phyloP scores from a whole-genome alignment of 2,797 vertebrate species.

The Cirrhinus molitorella region DNA sequence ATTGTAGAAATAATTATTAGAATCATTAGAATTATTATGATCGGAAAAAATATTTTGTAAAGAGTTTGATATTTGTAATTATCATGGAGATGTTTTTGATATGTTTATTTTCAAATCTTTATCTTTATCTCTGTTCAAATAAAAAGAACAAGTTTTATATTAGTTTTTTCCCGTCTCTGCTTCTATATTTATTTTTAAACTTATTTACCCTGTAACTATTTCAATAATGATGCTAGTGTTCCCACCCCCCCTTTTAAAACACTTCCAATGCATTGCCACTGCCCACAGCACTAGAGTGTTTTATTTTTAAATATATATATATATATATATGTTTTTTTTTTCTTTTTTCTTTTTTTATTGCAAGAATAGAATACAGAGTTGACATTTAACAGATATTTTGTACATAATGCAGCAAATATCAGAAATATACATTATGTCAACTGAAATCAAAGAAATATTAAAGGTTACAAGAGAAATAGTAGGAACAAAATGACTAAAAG shows the following conservation, averaged over 20 bases:
- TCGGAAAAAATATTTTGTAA: neutral
- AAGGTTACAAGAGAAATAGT: too few species aligned
- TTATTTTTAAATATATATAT: too few species aligned
- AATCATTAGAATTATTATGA: slow-evolving; percentile 7
- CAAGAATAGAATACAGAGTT: too few species aligned
- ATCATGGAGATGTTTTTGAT: neutral
- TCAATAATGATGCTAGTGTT: neutral
- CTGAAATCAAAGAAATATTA: too few species aligned
- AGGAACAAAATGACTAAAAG: too few species aligned
- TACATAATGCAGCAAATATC: too few species aligned
- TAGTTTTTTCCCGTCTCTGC: neutral
- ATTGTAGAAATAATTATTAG: slow-evolving; percentile 47
- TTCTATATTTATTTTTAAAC: neutral
- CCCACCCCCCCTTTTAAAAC: neutral
- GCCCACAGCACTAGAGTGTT: neutral
- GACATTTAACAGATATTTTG: too few species aligned
- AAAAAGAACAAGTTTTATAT: neutral
- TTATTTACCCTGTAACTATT: neutral
- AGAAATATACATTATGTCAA: too few species aligned
- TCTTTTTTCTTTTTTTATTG: too few species aligned
- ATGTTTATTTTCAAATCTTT: neutral
- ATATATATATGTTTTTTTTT: too few species aligned
- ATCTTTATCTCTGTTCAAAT: neutral
- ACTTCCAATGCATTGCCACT: neutral
- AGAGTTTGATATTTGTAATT: slow-evolving; percentile 19